These are phyloP conservation scores for Cheumatopsyche charites DNA, from an alignment of 1,140 invertebrate genomes.

Conservation along the genomic window DNA sequence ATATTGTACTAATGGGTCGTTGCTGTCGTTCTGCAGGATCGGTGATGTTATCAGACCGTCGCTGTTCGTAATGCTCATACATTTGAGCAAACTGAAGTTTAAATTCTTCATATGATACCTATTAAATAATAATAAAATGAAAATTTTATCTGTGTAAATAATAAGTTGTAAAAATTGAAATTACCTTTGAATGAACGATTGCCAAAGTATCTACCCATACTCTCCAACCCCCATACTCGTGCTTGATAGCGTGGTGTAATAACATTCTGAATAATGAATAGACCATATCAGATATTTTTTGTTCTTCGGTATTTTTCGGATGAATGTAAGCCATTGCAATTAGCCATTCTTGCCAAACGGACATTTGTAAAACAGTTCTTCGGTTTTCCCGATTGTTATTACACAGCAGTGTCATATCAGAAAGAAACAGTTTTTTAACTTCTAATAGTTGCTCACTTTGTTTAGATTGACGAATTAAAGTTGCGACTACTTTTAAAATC, in stretches of 20 bases:
- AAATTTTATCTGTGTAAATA: neutral
- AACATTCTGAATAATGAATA: slow-evolving; percentile 96
- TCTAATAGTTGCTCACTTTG: slow-evolving; percentile 88
- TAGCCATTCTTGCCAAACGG: slow-evolving; percentile 99
- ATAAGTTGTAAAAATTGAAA: slow-evolving; percentile 33
- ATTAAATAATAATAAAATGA: neutral
- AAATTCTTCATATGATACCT: slow-evolving; percentile 97
- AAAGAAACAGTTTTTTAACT: slow-evolving; percentile 95
- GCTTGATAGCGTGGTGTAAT: slow-evolving; percentile 98
- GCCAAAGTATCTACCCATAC: slow-evolving; percentile 99
- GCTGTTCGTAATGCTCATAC: slow-evolving; percentile 96
- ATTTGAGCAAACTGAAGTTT: slow-evolving; percentile 94
- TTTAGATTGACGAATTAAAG: slow-evolving; percentile 94
- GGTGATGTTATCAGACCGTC: slow-evolving; percentile 91
- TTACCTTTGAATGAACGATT: slow-evolving; percentile 98
- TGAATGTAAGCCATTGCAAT: slow-evolving; percentile 99
- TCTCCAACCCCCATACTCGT: slow-evolving; percentile 99
- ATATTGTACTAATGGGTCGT: slow-evolving; percentile 93
- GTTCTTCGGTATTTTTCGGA: slow-evolving; percentile 92
- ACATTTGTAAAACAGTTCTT: slow-evolving; percentile 98
- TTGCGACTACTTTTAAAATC: slow-evolving; percentile 98
- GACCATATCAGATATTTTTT: slow-evolving; percentile 97
- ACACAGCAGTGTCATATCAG: slow-evolving; percentile 96
- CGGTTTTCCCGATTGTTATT: slow-evolving; percentile 98
- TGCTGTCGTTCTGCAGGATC: slow-evolving; percentile 91